phyloP scores from a whole-genome alignment of 2,113 vertebrate species.

The Leucosticte australis region DNA sequence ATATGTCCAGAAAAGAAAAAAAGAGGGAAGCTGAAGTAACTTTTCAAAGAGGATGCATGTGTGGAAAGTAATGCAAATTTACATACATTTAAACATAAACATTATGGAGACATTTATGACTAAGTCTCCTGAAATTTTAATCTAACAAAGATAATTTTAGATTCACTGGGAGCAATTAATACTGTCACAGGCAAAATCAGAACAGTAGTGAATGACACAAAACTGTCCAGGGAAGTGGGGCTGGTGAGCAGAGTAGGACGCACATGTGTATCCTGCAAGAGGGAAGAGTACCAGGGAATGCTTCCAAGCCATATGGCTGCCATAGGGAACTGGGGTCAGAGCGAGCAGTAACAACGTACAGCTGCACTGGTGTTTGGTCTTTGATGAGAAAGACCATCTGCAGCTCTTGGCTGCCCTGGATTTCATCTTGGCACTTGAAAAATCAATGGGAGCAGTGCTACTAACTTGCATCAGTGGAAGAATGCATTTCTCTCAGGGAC shows the following conservation, averaged over 20 bases:
- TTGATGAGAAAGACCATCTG: not conserved
- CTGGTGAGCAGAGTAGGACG: not conserved
- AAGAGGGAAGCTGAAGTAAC: not conserved
- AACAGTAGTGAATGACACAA: not conserved
- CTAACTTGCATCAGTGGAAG: not conserved
- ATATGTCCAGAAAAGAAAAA: not conserved
- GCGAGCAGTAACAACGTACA: fast-evolving
- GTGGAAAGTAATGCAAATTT: not conserved
- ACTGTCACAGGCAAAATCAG: not conserved
- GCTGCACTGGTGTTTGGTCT: not conserved
- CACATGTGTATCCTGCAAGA: fast-evolving
- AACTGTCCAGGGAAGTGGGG: fast-evolving
- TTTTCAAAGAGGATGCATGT: not conserved
- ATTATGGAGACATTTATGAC: not conserved
- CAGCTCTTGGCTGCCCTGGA: not conserved
- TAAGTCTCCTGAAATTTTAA: not conserved
- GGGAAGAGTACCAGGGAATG: not conserved
- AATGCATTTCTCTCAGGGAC: not conserved
- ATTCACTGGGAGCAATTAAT: not conserved
- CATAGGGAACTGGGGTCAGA: not conserved
- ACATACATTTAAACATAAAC: not conserved
- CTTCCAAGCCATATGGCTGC: not conserved
- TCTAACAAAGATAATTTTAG: not conserved
- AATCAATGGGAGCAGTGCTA: not conserved
- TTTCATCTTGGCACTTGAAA: not conserved